phyloP scores from a whole-genome alignment of 2,888 invertebrate species.

The Camponotus fellah region DNA sequence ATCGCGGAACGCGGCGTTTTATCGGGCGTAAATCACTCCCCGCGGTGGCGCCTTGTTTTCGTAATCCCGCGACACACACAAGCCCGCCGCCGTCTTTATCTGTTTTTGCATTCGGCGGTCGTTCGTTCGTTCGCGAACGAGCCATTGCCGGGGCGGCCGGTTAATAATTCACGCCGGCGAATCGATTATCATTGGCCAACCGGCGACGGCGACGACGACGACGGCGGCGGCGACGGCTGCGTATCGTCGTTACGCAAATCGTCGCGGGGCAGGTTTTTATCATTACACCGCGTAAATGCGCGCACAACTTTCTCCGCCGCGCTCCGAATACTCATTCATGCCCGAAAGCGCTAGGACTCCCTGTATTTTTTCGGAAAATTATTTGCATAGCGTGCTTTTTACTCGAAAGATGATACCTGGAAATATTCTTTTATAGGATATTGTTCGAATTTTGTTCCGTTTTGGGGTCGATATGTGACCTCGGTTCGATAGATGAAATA shows the following conservation, averaged over 20 bases:
- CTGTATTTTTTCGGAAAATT: not conserved
- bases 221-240: not conserved
- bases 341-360: not conserved
- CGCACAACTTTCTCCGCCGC: slow-evolving; percentile 24
- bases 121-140: slow-evolving; percentile 48
- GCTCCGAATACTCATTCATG: slow-evolving; percentile 29
- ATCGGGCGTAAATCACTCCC: slow-evolving; percentile 65
- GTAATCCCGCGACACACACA: slow-evolving; percentile 64
- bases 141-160: slow-evolving; percentile 54
- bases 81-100: slow-evolving; percentile 64
- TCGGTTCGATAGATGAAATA: slow-evolving; percentile 29
- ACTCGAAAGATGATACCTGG: not conserved
- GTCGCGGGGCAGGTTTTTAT: slow-evolving; percentile 54
- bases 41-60: slow-evolving; percentile 74
- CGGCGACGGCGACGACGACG: slow-evolving; percentile 30
- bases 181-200: slow-evolving; percentile 72
- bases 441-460: not conserved
- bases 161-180: slow-evolving; percentile 71
- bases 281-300: slow-evolving; percentile 18
- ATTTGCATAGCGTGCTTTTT: not conserved
- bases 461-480: not conserved
- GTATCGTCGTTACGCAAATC: slow-evolving; percentile 67
- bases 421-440: not conserved
- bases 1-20: slow-evolving; percentile 19
- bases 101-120: slow-evolving; percentile 62